phyloP scores from a whole-genome alignment of 1,140 invertebrate species.

The Rhyzopertha dominica region DNA sequence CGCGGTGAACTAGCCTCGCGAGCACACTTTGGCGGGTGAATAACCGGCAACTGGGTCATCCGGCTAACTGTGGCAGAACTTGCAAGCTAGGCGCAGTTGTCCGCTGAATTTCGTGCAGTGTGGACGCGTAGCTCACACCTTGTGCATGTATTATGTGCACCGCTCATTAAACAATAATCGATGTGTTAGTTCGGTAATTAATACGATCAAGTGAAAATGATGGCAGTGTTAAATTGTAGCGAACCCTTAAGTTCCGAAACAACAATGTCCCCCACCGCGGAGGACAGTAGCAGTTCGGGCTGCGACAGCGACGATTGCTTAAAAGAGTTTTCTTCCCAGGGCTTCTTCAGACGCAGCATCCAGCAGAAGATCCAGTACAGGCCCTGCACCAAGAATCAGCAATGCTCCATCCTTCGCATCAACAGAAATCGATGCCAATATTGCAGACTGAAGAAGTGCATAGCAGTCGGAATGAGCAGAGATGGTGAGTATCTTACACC shows the following conservation, averaged over 20 bases:
- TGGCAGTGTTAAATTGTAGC: slow-evolving; percentile 42
- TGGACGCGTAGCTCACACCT: too few relatives aligned
- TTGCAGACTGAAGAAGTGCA: slow-evolving; percentile 96
- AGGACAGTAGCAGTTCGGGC: slow-evolving; percentile 44
- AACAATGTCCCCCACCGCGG: slow-evolving; percentile 15
- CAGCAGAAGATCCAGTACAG: slow-evolving; percentile 98
- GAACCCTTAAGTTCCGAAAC: slow-evolving; percentile 29
- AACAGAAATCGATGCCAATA: slow-evolving; percentile 97
- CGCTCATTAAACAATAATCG: too few relatives aligned
- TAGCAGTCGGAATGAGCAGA: slow-evolving; percentile 96
- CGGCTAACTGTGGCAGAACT: slow-evolving; percentile 52
- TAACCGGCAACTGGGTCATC: slow-evolving; percentile 63
- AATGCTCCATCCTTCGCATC: slow-evolving; percentile 93
- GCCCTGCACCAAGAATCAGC: slow-evolving; percentile 95
- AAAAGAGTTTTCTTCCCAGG: slow-evolving; percentile 56
- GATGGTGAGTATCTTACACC: slow-evolving; percentile 69
- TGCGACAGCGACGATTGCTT: slow-evolving; percentile 54
- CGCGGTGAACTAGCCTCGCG: slow-evolving; percentile 47
- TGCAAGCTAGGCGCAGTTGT: slow-evolving; percentile 45
- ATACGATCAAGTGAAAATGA: slow-evolving; percentile 30
- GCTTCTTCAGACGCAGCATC: slow-evolving; percentile 84
- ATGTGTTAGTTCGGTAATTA: too few relatives aligned
- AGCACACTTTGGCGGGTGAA: slow-evolving; percentile 49
- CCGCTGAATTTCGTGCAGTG: slow-evolving; percentile 36
- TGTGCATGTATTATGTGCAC: too few relatives aligned